Evolutionary conservation across 64 coral and sea anemone species (phyloP), one percentile per base, ranked within the genome.

Genomic region (Stylophora pistillata): DNA sequence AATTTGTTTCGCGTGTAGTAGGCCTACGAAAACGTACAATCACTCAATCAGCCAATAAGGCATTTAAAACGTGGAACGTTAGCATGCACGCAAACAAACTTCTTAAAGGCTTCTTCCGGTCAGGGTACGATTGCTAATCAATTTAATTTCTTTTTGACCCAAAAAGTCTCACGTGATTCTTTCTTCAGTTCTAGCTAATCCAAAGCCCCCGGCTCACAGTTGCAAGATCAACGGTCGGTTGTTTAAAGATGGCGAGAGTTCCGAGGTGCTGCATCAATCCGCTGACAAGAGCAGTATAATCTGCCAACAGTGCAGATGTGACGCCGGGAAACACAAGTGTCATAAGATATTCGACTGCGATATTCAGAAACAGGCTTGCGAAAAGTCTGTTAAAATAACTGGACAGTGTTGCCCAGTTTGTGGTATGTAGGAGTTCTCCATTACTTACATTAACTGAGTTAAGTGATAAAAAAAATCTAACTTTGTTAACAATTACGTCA

Each of bases 261-360:
- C 80, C 13, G 80, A 84, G n/a, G 80, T 84, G 20, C n/a, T 84
- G 62, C 21, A n/a, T 33, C 33, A 84, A 70, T 70, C 60, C 13
- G 80, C 31, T 68, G 62, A 84, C 21, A 84, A 84, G 33, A 70
- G 30, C 37, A 69, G 62, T 23, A 69, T 84, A 9, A 69, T 69
- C n/a, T 84, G 80, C 17, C 61, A 70, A 37, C 80, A 84, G 58
- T 84, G 80, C 62, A 68, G 34, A 34, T 84, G 80, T 14, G 29
- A 84, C 13, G 60, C 80, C 4, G 80, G 80, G 25, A 68, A 54
- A 69, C 80, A 84, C 34, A 53, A 17, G 2, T 84, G 80, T 21
- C 80, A 84, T 54, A 84, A 84, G 62, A 84, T 84, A 7, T 84
- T 52, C 27, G 80, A 84, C 59, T 84, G 80, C 53, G 61, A 84